These are phyloP conservation scores for Halcyon smyrnensis DNA, from an alignment of 2,797 vertebrate species.

Conservation along the genomic window DNA sequence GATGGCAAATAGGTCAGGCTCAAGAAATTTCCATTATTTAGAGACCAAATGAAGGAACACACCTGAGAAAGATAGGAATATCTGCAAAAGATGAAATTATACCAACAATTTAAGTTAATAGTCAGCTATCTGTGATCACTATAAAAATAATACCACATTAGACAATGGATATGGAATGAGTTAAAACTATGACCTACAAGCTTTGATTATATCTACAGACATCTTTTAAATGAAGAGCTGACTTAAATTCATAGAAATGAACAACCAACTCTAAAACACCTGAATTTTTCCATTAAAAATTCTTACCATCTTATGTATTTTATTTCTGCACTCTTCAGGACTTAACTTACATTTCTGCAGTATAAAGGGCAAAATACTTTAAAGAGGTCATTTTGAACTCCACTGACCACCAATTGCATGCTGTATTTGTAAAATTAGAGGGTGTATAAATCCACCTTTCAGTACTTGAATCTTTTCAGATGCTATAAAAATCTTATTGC, in stretches of 20 bases:
- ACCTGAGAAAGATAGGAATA: background rate
- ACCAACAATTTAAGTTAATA: background rate
- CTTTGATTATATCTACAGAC: background rate
- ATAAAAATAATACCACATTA: background rate
- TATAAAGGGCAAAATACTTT: background rate
- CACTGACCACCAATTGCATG: background rate
- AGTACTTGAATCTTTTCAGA: background rate
- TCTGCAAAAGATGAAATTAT: background rate
- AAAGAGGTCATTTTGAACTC: background rate
- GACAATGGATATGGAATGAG: background rate
- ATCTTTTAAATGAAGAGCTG: background rate
- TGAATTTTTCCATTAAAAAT: background rate
- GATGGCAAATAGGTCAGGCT: background rate
- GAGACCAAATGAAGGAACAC: background rate
- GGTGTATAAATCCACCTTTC: slow-evolving; percentile 13
- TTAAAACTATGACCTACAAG: background rate
- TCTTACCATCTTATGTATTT: background rate
- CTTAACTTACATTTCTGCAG: background rate
- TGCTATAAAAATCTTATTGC: slow-evolving; percentile 18
- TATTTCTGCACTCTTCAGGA: background rate
- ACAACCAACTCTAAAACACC: background rate
- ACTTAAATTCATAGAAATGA: background rate
- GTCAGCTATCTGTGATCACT: background rate
- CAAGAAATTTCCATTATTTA: background rate
- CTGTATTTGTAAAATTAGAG: background rate